Evolutionary conservation across 2,888 invertebrate species (phyloP), one percentile per base, ranked within the genome.

Genomic region (Dicycla oo): DNA sequence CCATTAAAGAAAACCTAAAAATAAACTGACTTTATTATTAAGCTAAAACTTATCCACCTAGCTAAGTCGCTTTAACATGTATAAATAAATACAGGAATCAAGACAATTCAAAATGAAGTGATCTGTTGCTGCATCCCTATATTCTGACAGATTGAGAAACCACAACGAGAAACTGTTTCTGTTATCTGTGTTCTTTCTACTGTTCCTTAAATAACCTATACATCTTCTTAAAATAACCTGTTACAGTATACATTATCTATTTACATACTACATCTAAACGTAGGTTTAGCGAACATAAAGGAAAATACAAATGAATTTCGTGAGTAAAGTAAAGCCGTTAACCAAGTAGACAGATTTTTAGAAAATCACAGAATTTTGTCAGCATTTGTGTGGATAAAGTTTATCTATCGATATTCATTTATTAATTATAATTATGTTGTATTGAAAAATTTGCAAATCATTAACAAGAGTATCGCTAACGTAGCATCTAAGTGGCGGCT

Each of bases 401-500:
- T 34, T 34, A 23, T 18, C 13, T 10, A 43, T 13, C 10, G 40
- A 43, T 13, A 43, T 54, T 47, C 2, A 40, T 54, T 20, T 13
- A 23, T 20, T 15, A 34, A 76, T 13, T 18, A 47, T 34, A 13
- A 30, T n/a, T n/a, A n/a, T 51, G 0, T 56, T 18, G 15, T 61
- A 61, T n/a, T 67, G 26, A 20, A 26, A 60, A 60, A 43, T 18
- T 13, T 26, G 3, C n/a, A 10, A 23, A 73, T 45, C 1, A 38
- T 60, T 18, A 10, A 51, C 51, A 61, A 45, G 4, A 23, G 30
- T 13, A 23, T 15, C 26, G 26, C n/a, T 43, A 34, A 40, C 67
- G 34, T 73, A 57, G 66, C 76, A 57, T 43, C n/a, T n/a, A 38
- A 74, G 20, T 8, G 5, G 38, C 67, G 43, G 26, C 45, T 74